Conservation (phyloP, 1,140 invertebrate genomes). For the Drosophila athabasca region DNA sequence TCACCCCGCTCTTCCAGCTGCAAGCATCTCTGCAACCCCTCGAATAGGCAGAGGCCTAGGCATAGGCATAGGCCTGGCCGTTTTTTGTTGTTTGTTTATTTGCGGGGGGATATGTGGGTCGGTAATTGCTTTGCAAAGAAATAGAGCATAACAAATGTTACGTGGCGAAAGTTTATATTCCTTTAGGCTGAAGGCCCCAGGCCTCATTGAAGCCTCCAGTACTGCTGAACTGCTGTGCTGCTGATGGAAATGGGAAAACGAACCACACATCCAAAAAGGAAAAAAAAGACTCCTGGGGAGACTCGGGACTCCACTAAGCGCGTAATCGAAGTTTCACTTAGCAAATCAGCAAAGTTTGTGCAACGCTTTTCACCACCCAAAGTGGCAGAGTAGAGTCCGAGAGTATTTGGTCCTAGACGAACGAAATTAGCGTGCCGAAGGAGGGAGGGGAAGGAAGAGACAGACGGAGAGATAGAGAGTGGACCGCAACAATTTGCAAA, state of each 20-base stretch:
- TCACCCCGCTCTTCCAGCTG: not conserved
- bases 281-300: conserved; percentile 45
- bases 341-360: conserved; percentile 69
- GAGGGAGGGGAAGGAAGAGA: no score
- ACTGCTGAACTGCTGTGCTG: no score
- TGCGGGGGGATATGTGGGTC: conserved; percentile 69
- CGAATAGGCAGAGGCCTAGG: no score
- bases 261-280: conserved; percentile 7
- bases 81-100: conserved; percentile 47
- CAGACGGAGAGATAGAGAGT: conserved; percentile 3
- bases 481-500: conserved; percentile 76
- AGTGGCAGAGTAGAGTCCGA: not conserved
- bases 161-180: conserved; percentile 70
- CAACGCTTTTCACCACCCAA: conserved; percentile 6
- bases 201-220: no score
- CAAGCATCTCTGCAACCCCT: not conserved
- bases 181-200: conserved; percentile 34
- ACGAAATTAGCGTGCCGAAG: conserved; percentile 60
- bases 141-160: conserved; percentile 81
- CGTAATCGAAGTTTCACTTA: conserved; percentile 80
- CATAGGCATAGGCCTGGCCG: conserved; percentile 38
- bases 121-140: conserved; percentile 80
- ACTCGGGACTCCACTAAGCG: conserved; percentile 47
- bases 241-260: conserved; percentile 27
- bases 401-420: conserved; percentile 35